Evolutionary conservation across 2,888 invertebrate species (phyloP).

Genomic region (Deilephila elpenor): DNA sequence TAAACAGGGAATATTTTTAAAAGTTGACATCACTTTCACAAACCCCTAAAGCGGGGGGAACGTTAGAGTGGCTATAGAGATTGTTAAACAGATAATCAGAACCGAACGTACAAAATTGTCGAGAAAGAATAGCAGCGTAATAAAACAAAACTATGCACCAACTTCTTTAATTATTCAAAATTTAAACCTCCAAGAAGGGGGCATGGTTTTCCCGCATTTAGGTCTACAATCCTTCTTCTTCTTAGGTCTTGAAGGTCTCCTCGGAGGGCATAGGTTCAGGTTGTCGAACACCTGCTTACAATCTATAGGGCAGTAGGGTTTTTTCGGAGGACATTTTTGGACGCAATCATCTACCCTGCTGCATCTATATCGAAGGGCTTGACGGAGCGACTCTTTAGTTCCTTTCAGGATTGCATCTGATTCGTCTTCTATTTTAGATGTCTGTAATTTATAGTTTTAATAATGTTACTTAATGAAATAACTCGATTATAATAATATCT

Average conservation of each 20-base stretch:
- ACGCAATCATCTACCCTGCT: slow-evolving; percentile 44
- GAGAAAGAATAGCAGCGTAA: too few species aligned
- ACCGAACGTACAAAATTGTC: too few species aligned
- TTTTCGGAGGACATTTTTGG: slow-evolving; percentile 44
- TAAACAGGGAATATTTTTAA: too few species aligned
- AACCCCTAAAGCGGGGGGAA: too few species aligned
- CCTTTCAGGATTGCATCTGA: slow-evolving; percentile 27
- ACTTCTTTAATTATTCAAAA: background rate
- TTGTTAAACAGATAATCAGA: too few species aligned
- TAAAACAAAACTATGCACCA: background rate
- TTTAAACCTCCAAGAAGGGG: slow-evolving; percentile 43
- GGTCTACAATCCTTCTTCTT: slow-evolving; percentile 29
- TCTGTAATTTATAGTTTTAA: slow-evolving; percentile 25
- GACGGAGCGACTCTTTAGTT: slow-evolving; percentile 33
- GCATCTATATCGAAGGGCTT: slow-evolving; percentile 51
- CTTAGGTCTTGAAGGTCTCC: slow-evolving; percentile 30
- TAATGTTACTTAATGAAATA: too few species aligned
- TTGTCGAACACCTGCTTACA: slow-evolving; percentile 50
- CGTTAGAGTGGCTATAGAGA: too few species aligned
- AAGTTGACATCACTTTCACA: too few species aligned
- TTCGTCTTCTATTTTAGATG: slow-evolving; percentile 8
- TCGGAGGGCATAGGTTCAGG: slow-evolving; percentile 45
- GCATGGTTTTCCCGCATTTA: slow-evolving; percentile 54
- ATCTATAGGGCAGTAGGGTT: slow-evolving; percentile 41
- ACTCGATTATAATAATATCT: too few species aligned